Percentiles rank a stretch among this genome's conserved stretches.
These are phyloP conservation scores for Apoderus coryli DNA, from an alignment of 2,888 invertebrate genomes.

Conservation along the genomic window DNA sequence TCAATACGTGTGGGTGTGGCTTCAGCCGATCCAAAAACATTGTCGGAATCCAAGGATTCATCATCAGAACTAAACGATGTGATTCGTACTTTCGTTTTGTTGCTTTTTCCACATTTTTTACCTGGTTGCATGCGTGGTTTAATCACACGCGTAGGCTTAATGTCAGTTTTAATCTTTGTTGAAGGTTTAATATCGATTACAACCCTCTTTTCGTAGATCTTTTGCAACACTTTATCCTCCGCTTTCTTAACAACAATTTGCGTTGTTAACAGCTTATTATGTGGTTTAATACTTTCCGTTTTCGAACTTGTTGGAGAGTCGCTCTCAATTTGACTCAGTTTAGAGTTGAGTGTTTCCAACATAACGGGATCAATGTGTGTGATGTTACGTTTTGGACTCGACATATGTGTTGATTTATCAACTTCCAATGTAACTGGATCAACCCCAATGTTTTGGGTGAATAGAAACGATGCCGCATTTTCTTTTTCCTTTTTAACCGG, in stretches of 20 bases:
- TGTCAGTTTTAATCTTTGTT: constrained; percentile 44
- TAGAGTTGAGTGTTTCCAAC: constrained; percentile 51
- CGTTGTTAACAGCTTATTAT: no score
- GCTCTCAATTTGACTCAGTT: constrained; percentile 61
- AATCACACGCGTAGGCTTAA: constrained; percentile 45
- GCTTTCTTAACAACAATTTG: no score
- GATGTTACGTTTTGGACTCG: constrained; percentile 57
- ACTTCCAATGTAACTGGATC: constrained; percentile 58
- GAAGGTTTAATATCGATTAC: no score
- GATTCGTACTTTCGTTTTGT: constrained; percentile 53
- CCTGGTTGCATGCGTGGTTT: constrained; percentile 48
- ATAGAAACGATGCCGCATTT: constrained; percentile 53
- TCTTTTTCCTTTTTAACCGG: no score
- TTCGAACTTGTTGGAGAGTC: constrained; percentile 62
- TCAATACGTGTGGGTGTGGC: constrained; percentile 56
- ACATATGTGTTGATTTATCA: constrained; percentile 50
- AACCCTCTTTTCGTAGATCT: constrained; percentile 22
- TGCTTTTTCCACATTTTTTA: constrained; percentile 45
- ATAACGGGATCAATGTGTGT: constrained; percentile 55
- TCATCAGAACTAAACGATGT: constrained; percentile 65
- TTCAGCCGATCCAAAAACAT: constrained; percentile 62
- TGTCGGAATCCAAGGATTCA: constrained; percentile 62
- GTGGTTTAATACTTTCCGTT: constrained; percentile 54
- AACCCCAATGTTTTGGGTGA: constrained; percentile 61
- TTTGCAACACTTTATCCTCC: constrained; percentile 17